phyloP scores from a whole-genome alignment of 2,797 vertebrate species.

The Helarctos malayanus region DNA sequence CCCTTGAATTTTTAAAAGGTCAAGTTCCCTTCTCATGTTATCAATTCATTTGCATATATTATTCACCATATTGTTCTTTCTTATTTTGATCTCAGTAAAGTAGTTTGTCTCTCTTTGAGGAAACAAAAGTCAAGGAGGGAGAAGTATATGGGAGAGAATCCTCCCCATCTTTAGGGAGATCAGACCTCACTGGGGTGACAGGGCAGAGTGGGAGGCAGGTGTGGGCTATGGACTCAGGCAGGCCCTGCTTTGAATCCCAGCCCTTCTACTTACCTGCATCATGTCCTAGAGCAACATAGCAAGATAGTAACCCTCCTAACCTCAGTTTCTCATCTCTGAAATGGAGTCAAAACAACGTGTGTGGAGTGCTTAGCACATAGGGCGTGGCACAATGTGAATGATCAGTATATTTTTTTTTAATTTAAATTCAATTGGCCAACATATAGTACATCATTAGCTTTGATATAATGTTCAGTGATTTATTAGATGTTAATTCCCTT shows the following conservation, averaged over 20 bases:
- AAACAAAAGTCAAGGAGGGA: not conserved
- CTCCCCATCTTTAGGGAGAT: not conserved
- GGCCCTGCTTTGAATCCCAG: not conserved
- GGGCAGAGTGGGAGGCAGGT: not conserved
- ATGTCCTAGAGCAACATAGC: not conserved
- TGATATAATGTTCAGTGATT: not conserved
- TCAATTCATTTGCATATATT: not conserved
- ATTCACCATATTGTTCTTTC: not conserved
- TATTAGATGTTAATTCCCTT: not conserved
- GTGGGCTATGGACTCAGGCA: not conserved
- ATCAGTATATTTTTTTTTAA: not conserved
- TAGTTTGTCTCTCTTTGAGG: not conserved
- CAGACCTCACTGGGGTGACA: not conserved
- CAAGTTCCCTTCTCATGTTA: not conserved
- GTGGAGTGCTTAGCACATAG: not conserved
- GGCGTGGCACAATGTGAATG: not conserved
- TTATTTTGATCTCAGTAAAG: conserved; percentile 11
- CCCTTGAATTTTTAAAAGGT: conserved; percentile 7
- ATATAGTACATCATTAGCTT: not conserved
- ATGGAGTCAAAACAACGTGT: not conserved
- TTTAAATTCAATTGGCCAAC: not conserved
- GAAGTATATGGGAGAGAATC: not conserved
- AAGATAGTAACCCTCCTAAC: not conserved
- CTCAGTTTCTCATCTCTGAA: not conserved
- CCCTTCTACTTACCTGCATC: not conserved